Percentiles rank a stretch among this genome's conserved stretches.
Evolutionary conservation across 2,797 vertebrate species (phyloP).

Genomic region (Decapterus maruadsi): DNA sequence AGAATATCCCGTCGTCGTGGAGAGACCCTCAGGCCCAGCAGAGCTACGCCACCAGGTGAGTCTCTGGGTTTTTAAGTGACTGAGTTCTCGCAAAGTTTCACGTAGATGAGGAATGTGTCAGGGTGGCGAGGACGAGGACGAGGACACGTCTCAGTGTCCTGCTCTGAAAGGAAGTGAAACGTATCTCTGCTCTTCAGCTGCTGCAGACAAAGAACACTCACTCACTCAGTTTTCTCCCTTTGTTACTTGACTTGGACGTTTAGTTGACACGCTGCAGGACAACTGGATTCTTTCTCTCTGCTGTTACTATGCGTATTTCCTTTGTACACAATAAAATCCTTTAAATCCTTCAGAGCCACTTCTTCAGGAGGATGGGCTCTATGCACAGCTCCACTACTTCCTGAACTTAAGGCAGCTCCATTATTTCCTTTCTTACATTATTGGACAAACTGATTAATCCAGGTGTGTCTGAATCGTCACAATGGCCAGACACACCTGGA

Average conservation of each 20-base stretch:
- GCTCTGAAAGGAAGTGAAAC: slow-evolving; percentile 14
- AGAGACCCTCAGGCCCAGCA: slow-evolving; percentile 53
- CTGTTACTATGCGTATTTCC: too few relatives aligned
- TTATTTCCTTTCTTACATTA: too few relatives aligned
- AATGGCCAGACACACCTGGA: too few relatives aligned
- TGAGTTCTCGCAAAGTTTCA: not conserved
- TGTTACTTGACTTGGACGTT: slow-evolving; percentile 8
- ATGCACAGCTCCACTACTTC: too few relatives aligned
- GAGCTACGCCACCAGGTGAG: slow-evolving; percentile 67
- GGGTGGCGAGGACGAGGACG: slow-evolving; percentile 26
- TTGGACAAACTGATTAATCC: too few relatives aligned
- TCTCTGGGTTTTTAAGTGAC: too few relatives aligned
- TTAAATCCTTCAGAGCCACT: too few relatives aligned
- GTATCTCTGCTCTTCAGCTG: slow-evolving; percentile 10
- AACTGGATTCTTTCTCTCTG: not conserved
- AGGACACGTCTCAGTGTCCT: slow-evolving; percentile 19
- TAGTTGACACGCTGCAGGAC: slow-evolving; percentile 2
- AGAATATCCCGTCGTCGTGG: slow-evolving; percentile 71
- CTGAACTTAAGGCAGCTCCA: too few relatives aligned
- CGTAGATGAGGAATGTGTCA: slow-evolving; percentile 40
- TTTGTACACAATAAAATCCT: too few relatives aligned
- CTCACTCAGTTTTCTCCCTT: slow-evolving; percentile 8
- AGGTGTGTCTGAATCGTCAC: too few relatives aligned
- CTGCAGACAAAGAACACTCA: slow-evolving; percentile 27
- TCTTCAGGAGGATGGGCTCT: too few relatives aligned